Conservation (phyloP, 2,797 vertebrate species). For the Xerus rutilus region DNA sequence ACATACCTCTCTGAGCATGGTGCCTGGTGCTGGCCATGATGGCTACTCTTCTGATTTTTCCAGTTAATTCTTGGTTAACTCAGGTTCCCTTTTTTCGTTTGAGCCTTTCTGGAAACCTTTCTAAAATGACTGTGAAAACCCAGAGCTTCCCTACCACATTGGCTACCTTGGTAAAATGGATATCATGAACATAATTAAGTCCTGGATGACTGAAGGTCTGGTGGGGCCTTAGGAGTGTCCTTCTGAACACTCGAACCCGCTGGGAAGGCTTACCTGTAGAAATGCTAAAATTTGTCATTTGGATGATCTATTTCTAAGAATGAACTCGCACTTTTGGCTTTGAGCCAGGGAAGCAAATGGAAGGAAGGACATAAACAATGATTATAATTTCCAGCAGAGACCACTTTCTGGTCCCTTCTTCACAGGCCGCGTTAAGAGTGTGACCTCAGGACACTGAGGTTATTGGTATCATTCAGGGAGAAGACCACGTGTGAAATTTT, state of each 20-base stretch:
- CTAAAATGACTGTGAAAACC: not conserved
- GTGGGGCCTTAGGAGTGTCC: not conserved
- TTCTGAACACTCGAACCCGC: conserved; percentile 29
- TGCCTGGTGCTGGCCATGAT: too few relatives aligned
- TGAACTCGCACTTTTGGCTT: not conserved
- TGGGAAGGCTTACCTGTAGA: not conserved
- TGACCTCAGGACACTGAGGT: not conserved
- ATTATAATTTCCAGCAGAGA: not conserved
- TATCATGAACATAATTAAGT: conserved; percentile 17
- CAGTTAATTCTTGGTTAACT: not conserved
- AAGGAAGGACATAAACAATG: not conserved
- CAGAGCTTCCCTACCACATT: not conserved
- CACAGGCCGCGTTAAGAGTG: not conserved
- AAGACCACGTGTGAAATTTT: not conserved
- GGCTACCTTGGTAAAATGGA: not conserved
- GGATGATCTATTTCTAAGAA: conserved; percentile 16
- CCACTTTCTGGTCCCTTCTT: not conserved
- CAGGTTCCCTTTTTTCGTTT: not conserved
- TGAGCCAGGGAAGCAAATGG: not conserved
- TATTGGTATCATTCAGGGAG: not conserved
- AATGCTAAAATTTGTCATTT: conserved; percentile 33
- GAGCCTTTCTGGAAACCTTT: conserved; percentile 14
- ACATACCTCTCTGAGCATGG: not conserved
- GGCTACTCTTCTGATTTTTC: conserved; percentile 10
- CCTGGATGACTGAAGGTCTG: conserved; percentile 16